phyloP scores from a whole-genome alignment of 2,797 vertebrate species.

The Poliocrania exsul region DNA sequence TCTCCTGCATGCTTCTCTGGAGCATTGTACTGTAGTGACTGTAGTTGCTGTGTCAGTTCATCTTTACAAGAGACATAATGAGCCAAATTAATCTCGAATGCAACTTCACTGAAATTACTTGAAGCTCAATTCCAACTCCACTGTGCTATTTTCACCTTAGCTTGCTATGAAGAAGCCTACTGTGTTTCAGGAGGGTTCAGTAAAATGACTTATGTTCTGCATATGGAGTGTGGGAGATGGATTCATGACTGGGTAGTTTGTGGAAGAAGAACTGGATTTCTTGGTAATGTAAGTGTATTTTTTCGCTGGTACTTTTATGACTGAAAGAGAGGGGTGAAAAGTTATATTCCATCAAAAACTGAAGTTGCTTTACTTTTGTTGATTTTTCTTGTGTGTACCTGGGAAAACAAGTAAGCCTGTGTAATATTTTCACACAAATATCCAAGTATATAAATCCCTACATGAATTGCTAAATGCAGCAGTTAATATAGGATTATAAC shows the following conservation, averaged over 20 bases:
- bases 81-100: neutral
- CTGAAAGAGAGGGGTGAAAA: neutral
- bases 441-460: neutral
- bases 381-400: neutral
- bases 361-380: slow-evolving; percentile 2
- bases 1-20: neutral
- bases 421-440: neutral
- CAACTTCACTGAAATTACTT: neutral
- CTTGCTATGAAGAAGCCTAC: neutral
- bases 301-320: neutral
- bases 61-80: neutral
- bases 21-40: neutral
- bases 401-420: neutral
- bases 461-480: neutral
- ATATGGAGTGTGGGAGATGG: neutral
- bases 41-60: neutral
- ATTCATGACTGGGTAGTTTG: neutral
- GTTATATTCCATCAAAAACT: neutral
- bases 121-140: neutral
- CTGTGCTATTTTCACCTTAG: neutral
- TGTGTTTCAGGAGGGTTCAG: neutral
- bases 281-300: slow-evolving; percentile 26
- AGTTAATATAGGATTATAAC: neutral
- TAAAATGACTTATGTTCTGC: neutral
- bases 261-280: neutral